Evolutionary conservation across 2,888 invertebrate genomes (phyloP).

Genomic region (Dendrolimus pini): DNA sequence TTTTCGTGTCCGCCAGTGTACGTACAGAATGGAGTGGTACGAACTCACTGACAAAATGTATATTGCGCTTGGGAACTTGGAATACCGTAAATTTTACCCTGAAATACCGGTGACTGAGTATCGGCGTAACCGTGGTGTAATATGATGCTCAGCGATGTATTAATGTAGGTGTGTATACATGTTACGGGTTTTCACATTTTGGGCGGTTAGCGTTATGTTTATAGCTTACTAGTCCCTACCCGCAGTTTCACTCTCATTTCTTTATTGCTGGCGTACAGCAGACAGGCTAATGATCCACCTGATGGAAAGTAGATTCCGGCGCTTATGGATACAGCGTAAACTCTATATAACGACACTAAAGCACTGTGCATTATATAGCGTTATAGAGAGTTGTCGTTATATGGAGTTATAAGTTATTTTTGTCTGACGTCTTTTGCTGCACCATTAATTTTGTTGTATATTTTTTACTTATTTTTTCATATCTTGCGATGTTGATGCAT

Average conservation of each 20-base stretch:
- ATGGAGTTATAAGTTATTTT: too few relatives aligned
- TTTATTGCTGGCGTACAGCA: not conserved
- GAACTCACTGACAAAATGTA: slow-evolving; percentile 19
- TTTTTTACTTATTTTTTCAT: too few relatives aligned
- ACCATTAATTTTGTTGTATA: too few relatives aligned
- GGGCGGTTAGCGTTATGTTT: too few relatives aligned
- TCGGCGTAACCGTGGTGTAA: not conserved
- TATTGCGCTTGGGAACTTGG: slow-evolving; percentile 13
- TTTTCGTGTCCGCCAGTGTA: slow-evolving; percentile 4
- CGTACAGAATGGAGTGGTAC: slow-evolving; percentile 16
- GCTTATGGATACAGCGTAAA: too few relatives aligned
- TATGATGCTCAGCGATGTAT: not conserved
- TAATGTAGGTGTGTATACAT: too few relatives aligned
- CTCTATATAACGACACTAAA: too few relatives aligned
- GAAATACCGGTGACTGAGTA: slow-evolving; percentile 16
- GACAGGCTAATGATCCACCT: not conserved
- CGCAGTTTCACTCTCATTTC: not conserved
- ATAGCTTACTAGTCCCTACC: too few relatives aligned
- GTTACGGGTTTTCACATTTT: not conserved
- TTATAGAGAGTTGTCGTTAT: too few relatives aligned
- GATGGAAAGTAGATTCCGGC: not conserved
- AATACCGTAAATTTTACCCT: slow-evolving; percentile 16
- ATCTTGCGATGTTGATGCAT: too few relatives aligned
- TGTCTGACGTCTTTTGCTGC: too few relatives aligned
- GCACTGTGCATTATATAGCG: too few relatives aligned